These are phyloP conservation scores for Antheraea yamamai DNA, from an alignment of 2,888 invertebrate species.

Conservation along the genomic window DNA sequence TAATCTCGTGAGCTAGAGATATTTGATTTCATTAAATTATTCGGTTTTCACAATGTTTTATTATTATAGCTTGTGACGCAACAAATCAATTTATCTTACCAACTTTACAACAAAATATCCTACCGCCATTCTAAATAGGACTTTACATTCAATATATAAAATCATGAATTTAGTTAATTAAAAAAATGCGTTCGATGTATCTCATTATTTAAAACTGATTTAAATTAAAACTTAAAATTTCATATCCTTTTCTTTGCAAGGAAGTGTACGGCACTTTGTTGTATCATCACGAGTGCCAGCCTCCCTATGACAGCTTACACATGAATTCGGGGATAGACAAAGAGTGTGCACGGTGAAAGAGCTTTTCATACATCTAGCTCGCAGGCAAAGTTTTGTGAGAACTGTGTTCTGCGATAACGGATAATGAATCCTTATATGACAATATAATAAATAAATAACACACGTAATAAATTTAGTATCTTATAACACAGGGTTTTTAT, in stretches of 20 bases:
- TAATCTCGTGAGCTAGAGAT: too few species aligned
- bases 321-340: slow-evolving; percentile 69
- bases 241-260: slow-evolving; percentile 36
- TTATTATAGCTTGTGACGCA: too few species aligned
- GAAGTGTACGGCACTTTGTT: slow-evolving; percentile 58
- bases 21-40: too few species aligned
- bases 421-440: slow-evolving; percentile 45
- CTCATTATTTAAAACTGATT: slow-evolving; percentile 7
- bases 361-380: slow-evolving; percentile 56
- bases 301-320: slow-evolving; percentile 60
- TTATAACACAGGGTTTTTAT: background rate
- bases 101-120: too few species aligned
- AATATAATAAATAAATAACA: background rate
- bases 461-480: background rate
- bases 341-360: slow-evolving; percentile 64
- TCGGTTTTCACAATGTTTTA: too few species aligned
- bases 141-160: background rate
- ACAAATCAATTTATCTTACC: too few species aligned
- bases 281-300: slow-evolving; percentile 53
- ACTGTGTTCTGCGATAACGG: slow-evolving; percentile 59
- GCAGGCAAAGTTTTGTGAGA: slow-evolving; percentile 44
- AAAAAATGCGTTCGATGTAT: background rate
- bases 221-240: slow-evolving; percentile 6
- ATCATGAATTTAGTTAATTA: background rate
- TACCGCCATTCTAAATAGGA: background rate